Conservation (phyloP, 2,797 vertebrate genomes). For the Sylvilagus floridanus region DNA sequence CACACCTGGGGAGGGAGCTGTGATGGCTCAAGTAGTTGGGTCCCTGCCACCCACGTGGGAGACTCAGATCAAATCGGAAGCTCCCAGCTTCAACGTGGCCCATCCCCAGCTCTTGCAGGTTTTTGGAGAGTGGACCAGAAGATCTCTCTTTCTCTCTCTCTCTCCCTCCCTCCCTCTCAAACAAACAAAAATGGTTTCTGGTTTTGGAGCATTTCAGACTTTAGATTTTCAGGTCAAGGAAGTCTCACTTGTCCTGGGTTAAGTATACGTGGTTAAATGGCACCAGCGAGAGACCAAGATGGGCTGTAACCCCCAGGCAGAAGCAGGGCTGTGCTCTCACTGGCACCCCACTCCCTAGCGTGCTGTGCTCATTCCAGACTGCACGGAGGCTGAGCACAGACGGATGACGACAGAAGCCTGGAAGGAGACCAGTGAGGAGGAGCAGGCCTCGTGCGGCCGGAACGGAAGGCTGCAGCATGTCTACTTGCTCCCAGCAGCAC, state of each 20-base stretch:
- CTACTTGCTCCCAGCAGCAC: neutral
- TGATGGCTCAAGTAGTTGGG: no score
- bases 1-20: no score
- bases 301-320: neutral
- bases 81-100: no score
- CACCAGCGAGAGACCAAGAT: neutral
- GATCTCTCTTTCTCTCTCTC: no score
- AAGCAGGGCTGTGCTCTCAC: neutral
- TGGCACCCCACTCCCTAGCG: neutral
- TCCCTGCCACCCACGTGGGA: no score
- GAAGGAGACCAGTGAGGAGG: constrained; percentile 27
- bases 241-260: neutral
- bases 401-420: neutral
- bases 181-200: no score
- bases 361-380: constrained; percentile 40
- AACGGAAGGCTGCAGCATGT: neutral
- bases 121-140: no score
- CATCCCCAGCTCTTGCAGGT: no score
- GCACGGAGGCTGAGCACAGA: constrained; percentile 35
- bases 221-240: no score
- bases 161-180: no score
- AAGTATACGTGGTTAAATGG: neutral
- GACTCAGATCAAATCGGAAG: no score
- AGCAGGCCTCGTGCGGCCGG: neutral
- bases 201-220: no score